Conservation (phyloP, 2,113 vertebrate genomes). For the Scomber japonicus region DNA sequence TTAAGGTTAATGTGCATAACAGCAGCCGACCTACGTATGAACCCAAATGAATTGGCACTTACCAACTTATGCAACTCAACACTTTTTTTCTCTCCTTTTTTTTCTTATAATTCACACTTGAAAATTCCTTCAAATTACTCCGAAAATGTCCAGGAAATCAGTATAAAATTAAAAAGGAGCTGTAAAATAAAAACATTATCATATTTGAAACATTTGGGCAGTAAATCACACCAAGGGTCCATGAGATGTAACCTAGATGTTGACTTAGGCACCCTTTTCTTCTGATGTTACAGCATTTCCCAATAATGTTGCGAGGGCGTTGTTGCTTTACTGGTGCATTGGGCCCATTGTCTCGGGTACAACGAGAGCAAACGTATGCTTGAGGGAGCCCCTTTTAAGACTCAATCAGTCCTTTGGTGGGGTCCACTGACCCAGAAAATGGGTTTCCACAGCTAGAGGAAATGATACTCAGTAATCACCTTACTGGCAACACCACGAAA, state of each 20-base stretch:
- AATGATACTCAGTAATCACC: slow-evolving; percentile 88
- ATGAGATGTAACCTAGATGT: neutral
- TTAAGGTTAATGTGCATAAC: too few species aligned
- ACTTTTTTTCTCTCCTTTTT: too few species aligned
- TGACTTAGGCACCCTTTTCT: slow-evolving; percentile 7
- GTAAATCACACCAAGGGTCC: neutral
- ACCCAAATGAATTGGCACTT: too few species aligned
- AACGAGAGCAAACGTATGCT: slow-evolving; percentile 68
- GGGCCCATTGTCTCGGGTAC: slow-evolving; percentile 60
- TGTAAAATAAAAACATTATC: too few species aligned
- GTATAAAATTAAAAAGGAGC: too few species aligned
- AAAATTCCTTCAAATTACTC: too few species aligned
- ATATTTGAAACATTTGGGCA: neutral
- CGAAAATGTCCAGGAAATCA: too few species aligned
- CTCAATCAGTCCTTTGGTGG: slow-evolving; percentile 89
- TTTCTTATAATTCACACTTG: too few species aligned
- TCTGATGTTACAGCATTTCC: slow-evolving; percentile 41
- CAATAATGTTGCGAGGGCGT: slow-evolving; percentile 23
- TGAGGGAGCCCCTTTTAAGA: slow-evolving; percentile 86
- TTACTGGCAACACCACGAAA: slow-evolving; percentile 64
- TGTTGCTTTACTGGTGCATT: slow-evolving; percentile 31
- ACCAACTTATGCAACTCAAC: too few species aligned
- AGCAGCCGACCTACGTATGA: too few species aligned
- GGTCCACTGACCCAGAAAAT: slow-evolving; percentile 94
- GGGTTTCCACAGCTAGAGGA: slow-evolving; percentile 90